Evolutionary conservation across 2,113 vertebrate genomes (phyloP), one percentile per base, ranked within the genome.

Genomic region (Rhinoptilus africanus): DNA sequence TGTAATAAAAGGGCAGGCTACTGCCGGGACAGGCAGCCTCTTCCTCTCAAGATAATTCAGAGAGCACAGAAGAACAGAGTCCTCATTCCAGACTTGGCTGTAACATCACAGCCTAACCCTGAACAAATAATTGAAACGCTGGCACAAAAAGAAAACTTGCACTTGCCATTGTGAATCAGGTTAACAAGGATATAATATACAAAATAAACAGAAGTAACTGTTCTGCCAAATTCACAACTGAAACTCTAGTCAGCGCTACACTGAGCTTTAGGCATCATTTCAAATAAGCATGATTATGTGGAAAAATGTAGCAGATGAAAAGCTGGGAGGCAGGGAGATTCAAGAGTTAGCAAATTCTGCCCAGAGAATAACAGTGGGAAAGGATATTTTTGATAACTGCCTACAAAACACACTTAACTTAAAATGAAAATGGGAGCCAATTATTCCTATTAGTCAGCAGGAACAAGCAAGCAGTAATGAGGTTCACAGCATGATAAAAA

Each of bases 401-500:
- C 63, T 83, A 74, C n/a, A 85, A 93, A 81, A 78, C 51, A 90
- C 30, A 69, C n/a, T 50, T 62, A 39, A 62, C 75, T 75, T 81
- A 64, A 81, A 83, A 76, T 27, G 24, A 93, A 94, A 93, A 64
- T 20, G n/a, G 74, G 57, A 85, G 67, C 26, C 4, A 95, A 88
- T 89, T 95, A 95, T 54, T 93, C 62, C 79, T 78, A 68, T 48
- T 89, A 95, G 82, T 77, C 82, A 95, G 77, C n/a, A 7, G 80
- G 83, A 96, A 92, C 69, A 92, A 91, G 87, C 84, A 60, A 2
- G 66, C 12, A 89, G 81, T 79, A 95, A 96, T 35, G 50, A 94
- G 57, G 86, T 73, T 95, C 93, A 85, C n/a, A 89, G 84, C 54
- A 47, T 32, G 92, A 92, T 50, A 86, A 96, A 96, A 94, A 84